These are phyloP conservation scores for Brachypodius melanocephalos DNA, from an alignment of 2,113 vertebrate species.

Conservation along the genomic window DNA sequence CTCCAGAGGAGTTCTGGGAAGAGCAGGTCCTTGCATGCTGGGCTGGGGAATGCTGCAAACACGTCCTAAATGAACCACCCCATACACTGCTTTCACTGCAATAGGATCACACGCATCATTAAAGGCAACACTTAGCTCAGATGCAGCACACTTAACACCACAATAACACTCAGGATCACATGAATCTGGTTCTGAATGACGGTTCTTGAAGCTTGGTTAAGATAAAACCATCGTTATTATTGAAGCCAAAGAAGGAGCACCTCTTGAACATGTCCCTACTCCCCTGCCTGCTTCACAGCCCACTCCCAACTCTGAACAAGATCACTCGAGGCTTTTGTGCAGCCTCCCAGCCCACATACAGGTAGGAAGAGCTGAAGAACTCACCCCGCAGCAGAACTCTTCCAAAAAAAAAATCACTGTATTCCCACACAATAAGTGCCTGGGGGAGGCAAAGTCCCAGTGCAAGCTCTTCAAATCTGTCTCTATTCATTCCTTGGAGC, in stretches of 20 bases:
- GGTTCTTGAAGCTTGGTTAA: not conserved
- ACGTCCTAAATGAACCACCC: not conserved
- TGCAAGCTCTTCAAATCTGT: not conserved
- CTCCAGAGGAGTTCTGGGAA: not conserved
- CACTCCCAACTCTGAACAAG: conserved; percentile 7
- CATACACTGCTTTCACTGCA: not conserved
- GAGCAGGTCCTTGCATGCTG: not conserved
- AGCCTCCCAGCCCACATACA: conserved; percentile 15
- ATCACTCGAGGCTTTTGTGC: conserved; percentile 15
- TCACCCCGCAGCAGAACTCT: conserved; percentile 3
- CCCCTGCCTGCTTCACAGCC: conserved; percentile 12
- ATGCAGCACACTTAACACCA: not conserved
- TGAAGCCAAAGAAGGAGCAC: not conserved
- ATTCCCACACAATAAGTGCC: not conserved
- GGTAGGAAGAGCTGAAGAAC: conserved; percentile 37
- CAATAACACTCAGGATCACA: not conserved
- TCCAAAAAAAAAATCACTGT: not conserved
- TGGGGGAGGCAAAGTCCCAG: not conserved
- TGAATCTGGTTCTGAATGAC: not conserved
- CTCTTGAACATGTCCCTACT: not conserved
- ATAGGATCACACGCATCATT: not conserved
- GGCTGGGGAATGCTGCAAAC: not conserved
- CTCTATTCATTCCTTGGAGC: not conserved
- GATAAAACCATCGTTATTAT: not conserved
- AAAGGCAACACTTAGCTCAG: not conserved